Base-by-base conservation (phyloP, 2,113 vertebrate species). In the Gobio gobio region DNA sequence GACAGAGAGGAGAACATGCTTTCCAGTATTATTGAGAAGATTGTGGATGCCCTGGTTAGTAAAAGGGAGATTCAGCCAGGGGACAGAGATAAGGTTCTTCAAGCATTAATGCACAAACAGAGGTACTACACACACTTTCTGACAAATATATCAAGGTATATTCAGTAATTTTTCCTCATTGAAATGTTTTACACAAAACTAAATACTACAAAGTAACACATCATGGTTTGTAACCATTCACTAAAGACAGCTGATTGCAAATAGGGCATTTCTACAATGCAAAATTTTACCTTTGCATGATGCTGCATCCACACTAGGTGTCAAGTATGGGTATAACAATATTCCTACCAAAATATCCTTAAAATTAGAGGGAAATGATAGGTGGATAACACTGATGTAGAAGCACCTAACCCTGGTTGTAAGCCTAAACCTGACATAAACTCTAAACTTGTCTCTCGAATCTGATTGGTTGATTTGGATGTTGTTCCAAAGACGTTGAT, bases 11-110 rank as follows among this genome's bases (percentile, higher is more conserved):
- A 96, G 92, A 91, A 3, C 24, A 96, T 93, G 1, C 83, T 98
- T 88, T 88, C 94, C 0, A 93, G 90, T 77, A 92, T 97, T 5
- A 90, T 92, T 33, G 93, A 94, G n/a, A 87, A 93, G 85, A 89
- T 99, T 40, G 93, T 97, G 3, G 93, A 93, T 18, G 89, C 94
- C 90, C 91, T 98, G 91, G 93, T 96, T 83, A 94, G 89, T 0
- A 95, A 96, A 87, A 95, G 94, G 64, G 95, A 95, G 91, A 90
- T 99, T 84, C 94, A 92, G 80, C 93, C 96, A 0, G 90, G 93
- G 7, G 93, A 97, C 90, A 70, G 85, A 0, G 95, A 96, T 0
- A 90, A 87, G 0, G 89, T 97, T 86, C 90, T 97, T 45, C 93
- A 95, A 85, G 90, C 90, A 1, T 92, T 99, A 89, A 94, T 97